Evolutionary conservation across 2,113 vertebrate genomes (phyloP).

Genomic region (Irena cyanogastra): DNA sequence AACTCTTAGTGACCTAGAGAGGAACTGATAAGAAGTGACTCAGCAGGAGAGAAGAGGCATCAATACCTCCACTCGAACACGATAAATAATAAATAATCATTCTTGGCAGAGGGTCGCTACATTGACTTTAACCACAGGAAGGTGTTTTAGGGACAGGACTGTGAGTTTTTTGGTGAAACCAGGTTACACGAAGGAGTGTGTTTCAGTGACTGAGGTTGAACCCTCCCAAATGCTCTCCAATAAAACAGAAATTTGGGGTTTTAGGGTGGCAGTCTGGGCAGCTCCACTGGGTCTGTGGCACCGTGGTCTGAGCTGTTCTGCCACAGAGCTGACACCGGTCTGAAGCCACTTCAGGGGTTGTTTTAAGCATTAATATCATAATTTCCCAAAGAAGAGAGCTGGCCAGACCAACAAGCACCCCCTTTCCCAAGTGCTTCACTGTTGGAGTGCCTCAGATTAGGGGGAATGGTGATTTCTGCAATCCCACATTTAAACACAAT

Average conservation of each 20-base stretch:
- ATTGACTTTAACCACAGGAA: not conserved
- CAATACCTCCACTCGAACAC: not conserved
- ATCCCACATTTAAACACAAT: not conserved
- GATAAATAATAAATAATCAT: constrained; percentile 17
- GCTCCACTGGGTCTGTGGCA: not conserved
- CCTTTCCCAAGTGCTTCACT: not conserved
- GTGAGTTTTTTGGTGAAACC: not conserved
- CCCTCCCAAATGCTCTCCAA: not conserved
- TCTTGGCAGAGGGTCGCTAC: constrained; percentile 8
- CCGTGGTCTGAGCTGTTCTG: not conserved
- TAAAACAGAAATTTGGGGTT: not conserved
- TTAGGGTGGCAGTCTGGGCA: not conserved
- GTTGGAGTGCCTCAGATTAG: not conserved
- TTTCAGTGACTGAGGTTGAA: not conserved
- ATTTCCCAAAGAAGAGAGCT: not conserved
- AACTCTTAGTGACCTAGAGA: not conserved
- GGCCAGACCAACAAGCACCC: not conserved
- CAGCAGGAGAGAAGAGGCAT: not conserved
- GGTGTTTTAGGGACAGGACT: not conserved
- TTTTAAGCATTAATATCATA: not conserved
- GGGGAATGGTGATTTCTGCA: not conserved
- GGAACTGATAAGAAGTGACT: not conserved
- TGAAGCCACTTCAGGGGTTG: not conserved
- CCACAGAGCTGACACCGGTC: not conserved
- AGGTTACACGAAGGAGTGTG: not conserved